Evolutionary conservation across 1,140 invertebrate genomes (phyloP).

Genomic region (Drosophila nannoptera): DNA sequence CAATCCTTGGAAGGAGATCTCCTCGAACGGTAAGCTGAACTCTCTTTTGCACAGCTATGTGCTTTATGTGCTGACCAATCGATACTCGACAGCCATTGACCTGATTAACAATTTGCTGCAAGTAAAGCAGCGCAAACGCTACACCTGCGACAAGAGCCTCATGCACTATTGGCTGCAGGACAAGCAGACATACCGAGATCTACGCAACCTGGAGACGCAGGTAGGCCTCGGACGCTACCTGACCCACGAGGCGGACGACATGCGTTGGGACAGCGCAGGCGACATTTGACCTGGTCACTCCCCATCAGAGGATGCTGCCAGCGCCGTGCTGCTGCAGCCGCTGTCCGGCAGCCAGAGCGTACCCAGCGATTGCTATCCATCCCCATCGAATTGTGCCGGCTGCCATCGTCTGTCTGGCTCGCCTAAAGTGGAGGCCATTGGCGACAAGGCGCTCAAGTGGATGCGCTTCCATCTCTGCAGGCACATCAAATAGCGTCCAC

Average conservation of each 20-base stretch:
- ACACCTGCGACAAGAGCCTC: conserved; percentile 97
- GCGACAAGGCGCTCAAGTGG: conserved; percentile 77
- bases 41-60: too few relatives aligned
- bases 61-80: too few relatives aligned
- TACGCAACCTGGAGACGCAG: conserved; percentile 91
- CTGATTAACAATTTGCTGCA: conserved; percentile 98
- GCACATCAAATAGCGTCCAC: conserved; percentile 69
- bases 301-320: too few relatives aligned
- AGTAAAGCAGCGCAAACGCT: conserved; percentile 98
- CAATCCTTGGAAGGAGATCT: conserved; percentile 98
- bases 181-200: conserved; percentile 96
- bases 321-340: neutral
- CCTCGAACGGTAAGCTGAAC: conserved; percentile 87
- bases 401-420: conserved; percentile 66
- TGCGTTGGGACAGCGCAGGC: conserved; percentile 86
- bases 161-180: conserved; percentile 97
- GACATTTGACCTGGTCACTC: conserved; percentile 74
- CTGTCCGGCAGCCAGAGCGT: conserved; percentile 35
- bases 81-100: conserved; percentile 89
- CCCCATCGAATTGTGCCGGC: conserved; percentile 53
- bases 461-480: conserved; percentile 76
- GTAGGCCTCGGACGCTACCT: conserved; percentile 91
- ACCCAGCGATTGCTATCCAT: conserved; percentile 49
- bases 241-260: conserved; percentile 97
- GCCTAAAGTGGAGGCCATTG: conserved; percentile 73